These are phyloP conservation scores for Drosophila nikananu DNA, from an alignment of 1,140 invertebrate species.

Conservation along the genomic window DNA sequence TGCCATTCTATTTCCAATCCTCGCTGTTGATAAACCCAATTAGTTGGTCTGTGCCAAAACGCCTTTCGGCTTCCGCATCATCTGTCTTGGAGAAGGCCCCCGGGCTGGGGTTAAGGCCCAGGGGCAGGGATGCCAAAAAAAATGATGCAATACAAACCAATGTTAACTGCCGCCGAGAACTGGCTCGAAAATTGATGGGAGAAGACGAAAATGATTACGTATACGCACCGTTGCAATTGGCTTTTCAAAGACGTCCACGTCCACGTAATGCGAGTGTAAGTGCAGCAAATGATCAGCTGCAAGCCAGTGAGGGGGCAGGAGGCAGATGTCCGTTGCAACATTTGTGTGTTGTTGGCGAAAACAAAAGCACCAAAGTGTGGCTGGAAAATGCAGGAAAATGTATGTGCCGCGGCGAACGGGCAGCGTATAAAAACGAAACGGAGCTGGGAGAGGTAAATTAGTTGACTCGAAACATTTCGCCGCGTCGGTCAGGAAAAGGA, in stretches of 20 bases:
- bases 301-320: background rate
- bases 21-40: constrained; percentile 72
- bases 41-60: constrained; percentile 66
- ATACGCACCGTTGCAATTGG: constrained; percentile 73
- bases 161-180: constrained; percentile 18
- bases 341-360: constrained; percentile 45
- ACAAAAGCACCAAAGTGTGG: constrained; percentile 56
- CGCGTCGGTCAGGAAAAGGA: constrained; percentile 57
- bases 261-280: constrained; percentile 71
- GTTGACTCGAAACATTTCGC: constrained; percentile 75
- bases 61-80: constrained; percentile 36
- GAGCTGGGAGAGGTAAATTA: constrained; percentile 69
- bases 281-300: constrained; percentile 78
- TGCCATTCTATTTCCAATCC: constrained; percentile 52
- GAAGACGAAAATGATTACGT: constrained; percentile 65
- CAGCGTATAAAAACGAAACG: constrained; percentile 71
- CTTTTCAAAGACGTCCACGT: constrained; percentile 52
- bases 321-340: constrained; percentile 80
- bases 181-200: constrained; percentile 11
- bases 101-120: background rate
- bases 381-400: constrained; percentile 76
- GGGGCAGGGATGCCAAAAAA: background rate
- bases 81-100: background rate
- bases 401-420: constrained; percentile 14
- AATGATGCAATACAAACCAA: constrained; percentile 12